Conservation (phyloP, 2,113 vertebrate species). For the Dipodomys merriami region DNA sequence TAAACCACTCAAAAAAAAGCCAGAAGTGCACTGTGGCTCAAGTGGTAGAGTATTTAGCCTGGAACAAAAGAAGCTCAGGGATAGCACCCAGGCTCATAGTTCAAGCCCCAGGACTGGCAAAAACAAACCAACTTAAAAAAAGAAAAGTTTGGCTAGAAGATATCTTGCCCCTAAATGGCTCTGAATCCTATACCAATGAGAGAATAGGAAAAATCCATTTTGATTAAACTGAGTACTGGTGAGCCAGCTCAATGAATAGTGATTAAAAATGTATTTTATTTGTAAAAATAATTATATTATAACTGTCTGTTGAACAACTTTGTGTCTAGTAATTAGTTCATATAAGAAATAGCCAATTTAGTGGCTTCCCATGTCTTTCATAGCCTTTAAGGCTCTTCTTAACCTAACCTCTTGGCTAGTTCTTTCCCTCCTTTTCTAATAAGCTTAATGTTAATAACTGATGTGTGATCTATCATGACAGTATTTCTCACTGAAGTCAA, state of each 20-base stretch:
- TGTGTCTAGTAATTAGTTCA: background rate
- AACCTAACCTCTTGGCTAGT: no score
- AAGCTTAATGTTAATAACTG: no score
- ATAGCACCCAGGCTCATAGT: no score
- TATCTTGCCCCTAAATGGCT: background rate
- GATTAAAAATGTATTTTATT: constrained; percentile 13
- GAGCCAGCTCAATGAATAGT: background rate
- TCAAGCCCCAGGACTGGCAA: no score
- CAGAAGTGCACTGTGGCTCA: no score
- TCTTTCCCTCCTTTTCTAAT: no score
- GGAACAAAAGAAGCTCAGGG: no score
- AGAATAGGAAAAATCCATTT: background rate
- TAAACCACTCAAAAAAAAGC: no score
- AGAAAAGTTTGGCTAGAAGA: background rate
- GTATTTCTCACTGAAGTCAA: no score
- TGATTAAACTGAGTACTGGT: background rate
- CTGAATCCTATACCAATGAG: background rate
- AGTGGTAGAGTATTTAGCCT: no score
- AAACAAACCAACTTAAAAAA: no score
- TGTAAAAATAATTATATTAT: background rate
- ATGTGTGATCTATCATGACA: no score
- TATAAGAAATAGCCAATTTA: constrained; percentile 13
- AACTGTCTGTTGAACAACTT: background rate
- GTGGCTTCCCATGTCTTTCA: background rate
- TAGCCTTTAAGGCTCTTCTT: background rate